phyloP scores from a whole-genome alignment of 2,113 vertebrate species.

The Eudyptes chrysolophus region DNA sequence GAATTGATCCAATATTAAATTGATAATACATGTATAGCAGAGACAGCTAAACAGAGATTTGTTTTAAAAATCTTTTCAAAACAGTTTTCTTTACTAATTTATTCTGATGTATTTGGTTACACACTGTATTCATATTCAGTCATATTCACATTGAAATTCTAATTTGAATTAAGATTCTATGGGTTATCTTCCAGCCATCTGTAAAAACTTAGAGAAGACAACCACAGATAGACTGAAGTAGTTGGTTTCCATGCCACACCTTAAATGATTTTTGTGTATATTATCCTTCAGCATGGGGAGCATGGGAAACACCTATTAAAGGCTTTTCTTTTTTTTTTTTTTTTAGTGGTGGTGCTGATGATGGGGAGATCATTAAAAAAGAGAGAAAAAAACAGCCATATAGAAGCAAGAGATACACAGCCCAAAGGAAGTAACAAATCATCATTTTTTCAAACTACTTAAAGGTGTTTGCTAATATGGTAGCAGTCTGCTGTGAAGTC shows the following conservation, averaged over 20 bases:
- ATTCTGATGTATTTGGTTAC: not conserved
- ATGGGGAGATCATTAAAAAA: not conserved
- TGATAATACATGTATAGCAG: not conserved
- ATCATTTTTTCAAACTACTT: conserved; percentile 55
- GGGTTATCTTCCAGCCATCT: conserved; percentile 11
- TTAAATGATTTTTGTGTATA: not conserved
- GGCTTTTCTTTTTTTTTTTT: not conserved
- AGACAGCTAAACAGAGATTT: not conserved
- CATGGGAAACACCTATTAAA: not conserved
- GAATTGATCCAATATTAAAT: not conserved
- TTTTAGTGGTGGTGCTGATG: not conserved
- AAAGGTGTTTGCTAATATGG: conserved; percentile 66
- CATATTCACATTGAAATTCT: conserved; percentile 26
- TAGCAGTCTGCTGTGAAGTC: conserved; percentile 62
- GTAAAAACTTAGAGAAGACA: not conserved
- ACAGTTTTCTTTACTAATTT: conserved; percentile 9
- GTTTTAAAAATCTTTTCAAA: not conserved
- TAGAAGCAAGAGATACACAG: not conserved
- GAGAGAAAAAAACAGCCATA: not conserved
- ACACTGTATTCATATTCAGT: not conserved
- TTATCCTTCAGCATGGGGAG: not conserved
- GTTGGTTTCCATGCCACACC: not conserved
- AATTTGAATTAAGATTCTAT: conserved; percentile 13
- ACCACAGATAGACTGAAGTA: not conserved
- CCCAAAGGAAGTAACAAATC: conserved; percentile 41